Base-by-base conservation (phyloP, 2,888 invertebrate genomes). In the Gymnosoma rotundatum region DNA sequence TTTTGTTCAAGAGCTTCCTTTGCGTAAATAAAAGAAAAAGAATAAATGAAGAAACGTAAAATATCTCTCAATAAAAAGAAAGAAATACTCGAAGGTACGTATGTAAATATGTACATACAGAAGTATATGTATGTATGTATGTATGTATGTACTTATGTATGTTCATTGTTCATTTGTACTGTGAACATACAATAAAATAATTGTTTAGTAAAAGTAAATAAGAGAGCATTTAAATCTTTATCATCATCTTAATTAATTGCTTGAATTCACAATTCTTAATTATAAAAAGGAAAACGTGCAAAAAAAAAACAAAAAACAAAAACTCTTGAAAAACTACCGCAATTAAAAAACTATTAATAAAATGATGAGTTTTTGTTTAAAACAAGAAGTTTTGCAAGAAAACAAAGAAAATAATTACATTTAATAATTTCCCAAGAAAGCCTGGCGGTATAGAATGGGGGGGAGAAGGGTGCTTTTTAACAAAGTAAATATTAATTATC, bases 201-300 rank as follows among this genome's bases (percentile, higher is more conserved):
- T 64, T 70, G 56, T 58, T 70, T 70, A 60, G n/a, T n/a, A 12
- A 18, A 38, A 60, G 1, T 38, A 63, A 66, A 58, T 66, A 67
- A 45, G n/a, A 72, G n/a, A 66, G 56, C 45, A 64, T 73, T 52
- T 67, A 48, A 64, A 61, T 72, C 76, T 52, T 66, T 20, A 78
- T 73, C 78, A 78, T 60, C 76, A 78, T 60, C 72, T 76, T 54
- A 82, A 82, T 70, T 64, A 76, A 76, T 76, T 76, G 52, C 60
- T 66, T 76, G 48, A 64, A 69, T 69, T 63, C 61, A 16, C 25
- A 67, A 25, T 6, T 50, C 67, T 67, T 67, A 60, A 50, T 38
- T 50, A 20, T 48, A 60, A 67, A 14, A 75, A n/a, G 25, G 66
- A 60, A 56, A 66, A 14, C 36, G 9, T 21, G 38, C 14, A 48